Conservation (phyloP, 2,888 invertebrate species). For the Pseudoips prasinana region DNA sequence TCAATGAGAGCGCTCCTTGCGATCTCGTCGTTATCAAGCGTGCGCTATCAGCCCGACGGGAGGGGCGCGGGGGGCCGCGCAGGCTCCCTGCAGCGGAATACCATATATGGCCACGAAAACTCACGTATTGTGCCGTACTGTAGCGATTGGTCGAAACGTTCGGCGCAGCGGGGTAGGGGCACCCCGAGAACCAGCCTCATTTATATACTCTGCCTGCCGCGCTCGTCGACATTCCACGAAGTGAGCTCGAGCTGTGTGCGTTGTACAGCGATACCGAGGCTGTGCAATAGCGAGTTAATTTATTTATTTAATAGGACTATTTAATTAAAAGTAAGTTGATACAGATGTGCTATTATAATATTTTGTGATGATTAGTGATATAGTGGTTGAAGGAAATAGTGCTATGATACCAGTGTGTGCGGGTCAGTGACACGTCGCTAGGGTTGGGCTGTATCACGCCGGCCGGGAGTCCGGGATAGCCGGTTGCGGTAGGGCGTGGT, state of each 20-base stretch:
- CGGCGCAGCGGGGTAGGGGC: slow-evolving; percentile 76
- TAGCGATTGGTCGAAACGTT: slow-evolving; percentile 83
- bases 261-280: slow-evolving; percentile 76
- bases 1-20: slow-evolving; percentile 43
- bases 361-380: slow-evolving; percentile 50
- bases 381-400: slow-evolving; percentile 49
- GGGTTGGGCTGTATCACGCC: slow-evolving; percentile 50
- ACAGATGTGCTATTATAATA: slow-evolving; percentile 40
- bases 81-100: slow-evolving; percentile 82
- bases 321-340: slow-evolving; percentile 79
- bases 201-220: slow-evolving; percentile 79
- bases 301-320: slow-evolving; percentile 81
- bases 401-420: slow-evolving; percentile 60
- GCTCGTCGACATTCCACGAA: slow-evolving; percentile 76
- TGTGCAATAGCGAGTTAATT: slow-evolving; percentile 79
- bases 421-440: slow-evolving; percentile 69
- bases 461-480: slow-evolving; percentile 57
- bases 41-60: slow-evolving; percentile 52
- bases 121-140: slow-evolving; percentile 79
- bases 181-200: slow-evolving; percentile 78
- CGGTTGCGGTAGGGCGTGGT: slow-evolving; percentile 82
- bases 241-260: slow-evolving; percentile 73
- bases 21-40: slow-evolving; percentile 66
- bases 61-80: slow-evolving; percentile 60
- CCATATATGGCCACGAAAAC: slow-evolving; percentile 74